phyloP scores from a whole-genome alignment of 2,797 vertebrate genomes.

The Podargus strigoides region DNA sequence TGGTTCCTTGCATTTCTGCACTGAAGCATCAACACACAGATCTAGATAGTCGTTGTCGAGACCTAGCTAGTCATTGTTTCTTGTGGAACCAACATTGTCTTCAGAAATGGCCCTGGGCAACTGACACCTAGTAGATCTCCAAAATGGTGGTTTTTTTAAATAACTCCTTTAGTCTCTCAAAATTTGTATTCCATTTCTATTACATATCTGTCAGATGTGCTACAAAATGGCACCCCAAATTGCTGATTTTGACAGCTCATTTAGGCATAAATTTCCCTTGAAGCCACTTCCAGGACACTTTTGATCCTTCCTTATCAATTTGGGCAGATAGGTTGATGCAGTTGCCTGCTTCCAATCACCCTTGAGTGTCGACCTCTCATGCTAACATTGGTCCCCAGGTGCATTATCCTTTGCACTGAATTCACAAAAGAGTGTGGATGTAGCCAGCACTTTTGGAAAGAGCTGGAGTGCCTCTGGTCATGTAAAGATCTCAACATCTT shows the following conservation, averaged over 20 bases:
- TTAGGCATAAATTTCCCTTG: background rate
- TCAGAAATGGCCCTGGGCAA: background rate
- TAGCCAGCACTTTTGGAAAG: background rate
- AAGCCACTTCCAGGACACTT: background rate
- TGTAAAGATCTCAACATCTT: background rate
- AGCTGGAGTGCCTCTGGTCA: background rate
- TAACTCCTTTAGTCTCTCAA: background rate
- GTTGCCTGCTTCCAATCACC: background rate
- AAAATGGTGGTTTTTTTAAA: background rate
- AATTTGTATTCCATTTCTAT: background rate
- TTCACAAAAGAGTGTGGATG: background rate
- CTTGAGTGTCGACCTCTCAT: background rate
- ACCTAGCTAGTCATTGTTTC: background rate
- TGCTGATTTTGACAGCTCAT: background rate
- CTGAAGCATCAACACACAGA: background rate
- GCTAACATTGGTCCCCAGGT: rapidly evolving
- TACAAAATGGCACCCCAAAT: background rate
- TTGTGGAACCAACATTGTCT: rapidly evolving
- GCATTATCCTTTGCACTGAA: background rate
- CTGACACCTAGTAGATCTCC: background rate
- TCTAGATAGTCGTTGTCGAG: background rate
- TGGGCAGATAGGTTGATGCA: background rate
- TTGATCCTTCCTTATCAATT: background rate
- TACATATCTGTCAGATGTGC: background rate
- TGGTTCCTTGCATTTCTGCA: background rate